phyloP scores from a whole-genome alignment of 2,888 invertebrate species.

The Drosophila merina region DNA sequence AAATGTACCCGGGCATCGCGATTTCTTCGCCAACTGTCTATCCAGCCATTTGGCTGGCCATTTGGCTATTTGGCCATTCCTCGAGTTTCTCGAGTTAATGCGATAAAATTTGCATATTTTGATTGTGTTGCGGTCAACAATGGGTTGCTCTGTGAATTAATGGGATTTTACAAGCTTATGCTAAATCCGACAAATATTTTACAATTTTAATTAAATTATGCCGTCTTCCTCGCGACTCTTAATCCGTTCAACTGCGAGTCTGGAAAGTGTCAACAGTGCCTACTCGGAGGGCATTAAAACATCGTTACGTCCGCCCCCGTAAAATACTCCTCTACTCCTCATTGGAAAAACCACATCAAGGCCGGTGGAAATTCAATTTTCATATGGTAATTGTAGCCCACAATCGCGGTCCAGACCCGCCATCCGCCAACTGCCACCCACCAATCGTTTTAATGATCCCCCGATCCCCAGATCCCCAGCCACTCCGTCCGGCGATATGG shows the following conservation, averaged over 20 bases:
- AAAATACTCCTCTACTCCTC: neutral
- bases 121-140: constrained; percentile 81
- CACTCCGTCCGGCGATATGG: constrained; percentile 14
- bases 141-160: constrained; percentile 81
- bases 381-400: constrained; percentile 70
- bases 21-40: constrained; percentile 39
- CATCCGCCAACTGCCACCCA: constrained; percentile 1
- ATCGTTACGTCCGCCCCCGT: constrained; percentile 18
- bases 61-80: constrained; percentile 45
- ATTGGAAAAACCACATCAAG: constrained; percentile 56
- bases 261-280: constrained; percentile 43
- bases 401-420: constrained; percentile 8
- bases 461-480: neutral
- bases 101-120: constrained; percentile 82
- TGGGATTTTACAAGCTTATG: constrained; percentile 81
- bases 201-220: constrained; percentile 81
- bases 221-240: constrained; percentile 58
- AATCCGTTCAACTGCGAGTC: constrained; percentile 37
- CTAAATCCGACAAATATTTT: constrained; percentile 79
- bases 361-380: constrained; percentile 80
- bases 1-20: constrained; percentile 58
- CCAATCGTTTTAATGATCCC: constrained; percentile 36
- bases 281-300: constrained; percentile 34
- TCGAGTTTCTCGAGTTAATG: constrained; percentile 79
- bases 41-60: constrained; percentile 16